Conservation (phyloP, 2,888 invertebrate genomes). For the Deilephila porcellus region DNA sequence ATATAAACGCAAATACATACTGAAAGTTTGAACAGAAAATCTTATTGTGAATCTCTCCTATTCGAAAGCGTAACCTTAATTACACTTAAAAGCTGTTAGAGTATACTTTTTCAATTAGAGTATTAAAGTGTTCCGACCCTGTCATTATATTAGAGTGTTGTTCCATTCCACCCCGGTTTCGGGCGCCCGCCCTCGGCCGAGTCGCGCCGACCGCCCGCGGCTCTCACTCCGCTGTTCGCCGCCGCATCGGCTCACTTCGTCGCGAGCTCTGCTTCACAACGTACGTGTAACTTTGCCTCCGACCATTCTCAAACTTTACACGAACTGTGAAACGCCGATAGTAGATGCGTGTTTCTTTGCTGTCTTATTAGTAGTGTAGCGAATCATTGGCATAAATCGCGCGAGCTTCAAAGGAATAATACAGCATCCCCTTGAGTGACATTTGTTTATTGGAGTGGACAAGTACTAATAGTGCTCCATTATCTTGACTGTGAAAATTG, state of each 20-base stretch:
- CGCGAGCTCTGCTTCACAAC: conserved; percentile 59
- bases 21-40: conserved; percentile 25
- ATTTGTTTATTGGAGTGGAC: conserved; percentile 58
- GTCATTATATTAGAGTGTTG: conserved; percentile 85
- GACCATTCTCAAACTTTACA: conserved; percentile 73
- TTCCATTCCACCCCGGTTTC: conserved; percentile 76
- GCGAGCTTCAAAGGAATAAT: conserved; percentile 44
- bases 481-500: conserved; percentile 68
- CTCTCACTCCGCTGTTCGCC: conserved; percentile 39
- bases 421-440: conserved; percentile 59
- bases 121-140: conserved; percentile 84
- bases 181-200: conserved; percentile 62
- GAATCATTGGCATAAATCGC: conserved; percentile 48
- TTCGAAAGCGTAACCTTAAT: conserved; percentile 69
- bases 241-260: conserved; percentile 66
- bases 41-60: conserved; percentile 26
- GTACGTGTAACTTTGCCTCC: conserved; percentile 51
- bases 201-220: conserved; percentile 44
- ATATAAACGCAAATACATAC: background rate
- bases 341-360: conserved; percentile 38
- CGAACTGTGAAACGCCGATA: conserved; percentile 54
- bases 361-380: conserved; percentile 51
- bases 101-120: conserved; percentile 84
- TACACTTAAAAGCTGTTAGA: conserved; percentile 78
- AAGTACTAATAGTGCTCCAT: conserved; percentile 56